Evolutionary conservation across 1,140 invertebrate genomes (phyloP), one percentile per base, ranked within the genome.

Genomic region (Hesperophylax magnus): DNA sequence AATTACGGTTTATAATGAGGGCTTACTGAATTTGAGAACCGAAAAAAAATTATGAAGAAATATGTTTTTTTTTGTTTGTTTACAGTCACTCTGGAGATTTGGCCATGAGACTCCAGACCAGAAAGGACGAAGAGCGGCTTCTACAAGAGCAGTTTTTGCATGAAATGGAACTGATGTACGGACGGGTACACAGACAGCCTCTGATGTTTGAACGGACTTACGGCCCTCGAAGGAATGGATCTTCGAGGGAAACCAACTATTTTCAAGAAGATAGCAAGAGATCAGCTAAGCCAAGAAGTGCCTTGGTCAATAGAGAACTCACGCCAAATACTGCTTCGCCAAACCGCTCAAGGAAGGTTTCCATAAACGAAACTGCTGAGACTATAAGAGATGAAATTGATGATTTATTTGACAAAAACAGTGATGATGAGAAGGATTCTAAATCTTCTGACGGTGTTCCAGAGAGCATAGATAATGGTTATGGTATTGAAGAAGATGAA

Each of bases 131-230:
- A 86, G 93, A 94, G 60, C 88, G 91, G 82, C 90, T 94, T 83
- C 90, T 92, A 79, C 90, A 91, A 9, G 93, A 94, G 82, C 92
- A 93, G 85, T 93, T 93, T 87, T 88, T 91, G 7, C 87, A 93
- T 34, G 92, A 93, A 82, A 95, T 95, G 94, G 92, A 94, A 86
- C 85, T 92, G 78, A 95, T 95, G 93, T 87, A 93, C 72, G 91
- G 92, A 67, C 90, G 94, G 79, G 94, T 95, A 0, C 92, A 92
- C 65, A 90, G 91, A 82, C 93, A 94, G 84, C 94, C 94, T 0
- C 92, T 93, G 76, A 89, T 94, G 15, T 95, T 94, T 83, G 93
- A 94, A 87, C 88, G 93, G 67, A 92, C 93, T 84, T 94, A 93
- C n/a, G 91, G 93, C 83, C 93, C 93, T 85, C 81, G 72, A n/a